These are phyloP conservation scores for Gymnopithys bicolor DNA, from an alignment of 2,797 vertebrate genomes.

Conservation along the genomic window DNA sequence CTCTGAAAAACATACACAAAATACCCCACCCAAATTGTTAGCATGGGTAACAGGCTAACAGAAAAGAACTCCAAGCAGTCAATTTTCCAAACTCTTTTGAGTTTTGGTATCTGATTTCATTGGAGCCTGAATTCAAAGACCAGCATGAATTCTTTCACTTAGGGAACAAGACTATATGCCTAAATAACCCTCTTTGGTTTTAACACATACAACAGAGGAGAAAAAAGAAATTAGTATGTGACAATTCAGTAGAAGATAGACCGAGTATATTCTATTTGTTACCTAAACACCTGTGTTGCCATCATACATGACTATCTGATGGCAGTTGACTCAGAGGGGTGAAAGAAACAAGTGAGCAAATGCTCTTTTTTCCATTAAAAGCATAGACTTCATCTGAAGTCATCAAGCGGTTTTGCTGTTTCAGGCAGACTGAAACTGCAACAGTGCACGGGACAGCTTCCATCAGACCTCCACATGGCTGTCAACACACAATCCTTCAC, in stretches of 20 bases:
- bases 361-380: not conserved
- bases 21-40: fast-evolving
- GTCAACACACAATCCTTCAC: not conserved
- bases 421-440: not conserved
- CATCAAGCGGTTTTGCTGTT: not conserved
- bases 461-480: fast-evolving
- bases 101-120: not conserved
- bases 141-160: not conserved
- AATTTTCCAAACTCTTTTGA: not conserved
- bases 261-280: not conserved
- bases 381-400: not conserved
- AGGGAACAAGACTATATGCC: not conserved
- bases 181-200: not conserved
- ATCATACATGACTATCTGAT: not conserved
- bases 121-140: not conserved
- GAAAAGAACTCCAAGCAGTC: not conserved
- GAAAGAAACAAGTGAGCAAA: not conserved
- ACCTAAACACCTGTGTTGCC: not conserved
- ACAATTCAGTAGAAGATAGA: not conserved
- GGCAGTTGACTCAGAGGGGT: not conserved
- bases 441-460: not conserved
- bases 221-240: not conserved
- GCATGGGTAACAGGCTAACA: not conserved
- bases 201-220: not conserved
- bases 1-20: not conserved